Conservation (phyloP, 2,797 vertebrate genomes). For the Gouania willdenowi region DNA sequence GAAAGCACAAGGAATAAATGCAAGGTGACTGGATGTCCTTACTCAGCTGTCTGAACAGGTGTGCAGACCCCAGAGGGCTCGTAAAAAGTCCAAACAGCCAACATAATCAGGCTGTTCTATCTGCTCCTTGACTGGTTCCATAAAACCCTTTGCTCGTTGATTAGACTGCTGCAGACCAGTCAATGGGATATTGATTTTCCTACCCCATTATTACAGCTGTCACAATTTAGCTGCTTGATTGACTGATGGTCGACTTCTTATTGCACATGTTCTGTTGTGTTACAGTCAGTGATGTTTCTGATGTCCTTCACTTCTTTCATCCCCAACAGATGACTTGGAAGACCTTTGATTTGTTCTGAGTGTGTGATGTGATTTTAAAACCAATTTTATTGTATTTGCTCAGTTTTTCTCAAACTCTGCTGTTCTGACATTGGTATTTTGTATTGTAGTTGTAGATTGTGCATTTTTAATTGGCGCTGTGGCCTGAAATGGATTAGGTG, state of each 20-base stretch:
- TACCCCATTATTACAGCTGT: constrained; percentile 71
- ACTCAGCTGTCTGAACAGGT: constrained; percentile 60
- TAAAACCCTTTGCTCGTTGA: constrained; percentile 62
- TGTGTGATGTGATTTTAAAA: constrained; percentile 14
- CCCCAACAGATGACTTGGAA: constrained; percentile 16
- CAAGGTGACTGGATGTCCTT: constrained; percentile 70
- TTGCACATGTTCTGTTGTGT: constrained; percentile 50
- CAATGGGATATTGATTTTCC: constrained; percentile 78
- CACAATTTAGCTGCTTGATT: constrained; percentile 72
- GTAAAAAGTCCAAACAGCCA: constrained; percentile 47
- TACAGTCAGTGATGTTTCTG: constrained; percentile 50
- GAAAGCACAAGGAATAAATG: constrained; percentile 74
- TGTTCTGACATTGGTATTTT: constrained; percentile 10
- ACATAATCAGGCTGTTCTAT: constrained; percentile 68
- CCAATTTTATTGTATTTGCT: constrained; percentile 15
- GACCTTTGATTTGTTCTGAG: background rate
- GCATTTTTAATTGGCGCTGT: constrained; percentile 31
- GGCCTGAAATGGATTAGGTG: constrained; percentile 30
- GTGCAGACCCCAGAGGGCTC: constrained; percentile 54
- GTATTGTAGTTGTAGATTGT: constrained; percentile 32
- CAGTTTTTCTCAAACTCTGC: constrained; percentile 9
- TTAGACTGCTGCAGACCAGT: constrained; percentile 70
- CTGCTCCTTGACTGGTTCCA: constrained; percentile 62
- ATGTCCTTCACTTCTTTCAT: constrained; percentile 40
- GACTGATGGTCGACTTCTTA: constrained; percentile 66